A percentile compares a stretch with the other conserved stretches of the same genome.
Evolutionary conservation across 2,888 invertebrate species (phyloP).

Genomic region (Oscheius onirici): DNA sequence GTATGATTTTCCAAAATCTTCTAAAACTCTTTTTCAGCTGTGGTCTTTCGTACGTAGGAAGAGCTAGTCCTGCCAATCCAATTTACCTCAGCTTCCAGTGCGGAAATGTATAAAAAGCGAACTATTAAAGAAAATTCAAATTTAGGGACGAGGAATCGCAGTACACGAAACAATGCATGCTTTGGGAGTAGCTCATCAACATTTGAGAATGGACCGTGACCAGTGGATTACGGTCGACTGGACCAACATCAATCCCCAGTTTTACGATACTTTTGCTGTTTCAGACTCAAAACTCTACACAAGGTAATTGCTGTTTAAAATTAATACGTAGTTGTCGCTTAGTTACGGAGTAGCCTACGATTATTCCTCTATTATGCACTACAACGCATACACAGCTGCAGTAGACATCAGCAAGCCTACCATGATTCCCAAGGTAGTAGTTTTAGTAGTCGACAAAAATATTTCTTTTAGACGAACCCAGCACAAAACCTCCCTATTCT

Average conservation of each 20-base stretch:
- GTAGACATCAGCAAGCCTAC: slow-evolving; percentile 61
- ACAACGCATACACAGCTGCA: slow-evolving; percentile 62
- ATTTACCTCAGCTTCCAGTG: slow-evolving; percentile 68
- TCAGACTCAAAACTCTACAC: slow-evolving; percentile 65
- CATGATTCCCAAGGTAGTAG: slow-evolving; percentile 61
- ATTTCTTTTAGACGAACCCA: slow-evolving; percentile 41
- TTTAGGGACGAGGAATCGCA: slow-evolving; percentile 22
- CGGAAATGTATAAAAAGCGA: slow-evolving; percentile 55
- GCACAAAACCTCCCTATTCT: slow-evolving; percentile 54
- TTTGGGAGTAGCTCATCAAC: slow-evolving; percentile 67
- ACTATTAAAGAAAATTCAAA: neutral
- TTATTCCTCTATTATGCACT: slow-evolving; percentile 69
- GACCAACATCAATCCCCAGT: slow-evolving; percentile 69
- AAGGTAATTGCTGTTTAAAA: slow-evolving; percentile 39
- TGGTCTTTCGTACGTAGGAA: slow-evolving; percentile 67
- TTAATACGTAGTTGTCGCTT: neutral
- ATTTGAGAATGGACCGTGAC: slow-evolving; percentile 66
- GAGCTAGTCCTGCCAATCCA: slow-evolving; percentile 64
- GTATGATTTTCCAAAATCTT: slow-evolving; percentile 36
- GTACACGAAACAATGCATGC: slow-evolving; percentile 63
- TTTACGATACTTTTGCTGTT: slow-evolving; percentile 69
- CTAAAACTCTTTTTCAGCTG: slow-evolving; percentile 53
- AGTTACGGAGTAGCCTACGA: slow-evolving; percentile 63
- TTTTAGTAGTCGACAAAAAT: neutral
- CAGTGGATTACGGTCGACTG: slow-evolving; percentile 56